Conservation (phyloP, 30 jellyfish, hydroid and myxozoan genomes). For the Rhopilema esculentum region DNA sequence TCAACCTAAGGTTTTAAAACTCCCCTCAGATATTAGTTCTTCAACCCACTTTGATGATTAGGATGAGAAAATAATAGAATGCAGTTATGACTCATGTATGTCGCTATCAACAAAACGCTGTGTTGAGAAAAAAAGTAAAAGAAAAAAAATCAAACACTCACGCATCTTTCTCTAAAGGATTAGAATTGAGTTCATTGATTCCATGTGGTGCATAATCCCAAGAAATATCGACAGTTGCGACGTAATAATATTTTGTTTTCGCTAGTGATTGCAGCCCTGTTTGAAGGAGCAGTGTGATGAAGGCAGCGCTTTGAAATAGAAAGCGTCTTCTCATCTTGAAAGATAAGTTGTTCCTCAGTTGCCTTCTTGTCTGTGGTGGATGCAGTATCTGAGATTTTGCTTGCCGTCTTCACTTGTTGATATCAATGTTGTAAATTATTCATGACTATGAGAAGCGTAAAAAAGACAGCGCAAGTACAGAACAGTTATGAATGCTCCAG, state of each 20-base stretch:
- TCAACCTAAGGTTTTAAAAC: no score
- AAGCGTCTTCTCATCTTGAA: not conserved
- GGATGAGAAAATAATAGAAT: no score
- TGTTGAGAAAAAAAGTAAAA: no score
- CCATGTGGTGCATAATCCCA: slow-evolving; percentile 76
- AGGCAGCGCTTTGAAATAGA: not conserved
- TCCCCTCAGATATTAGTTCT: no score
- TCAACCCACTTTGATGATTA: no score
- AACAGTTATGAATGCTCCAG: not conserved
- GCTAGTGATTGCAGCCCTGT: slow-evolving; percentile 7
- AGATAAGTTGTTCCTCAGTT: no score
- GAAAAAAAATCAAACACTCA: slow-evolving; percentile 10
- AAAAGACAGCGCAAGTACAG: not conserved
- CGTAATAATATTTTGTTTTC: slow-evolving; percentile 36
- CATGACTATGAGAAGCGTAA: not conserved
- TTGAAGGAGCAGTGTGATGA: not conserved
- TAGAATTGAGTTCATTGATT: slow-evolving; percentile 8
- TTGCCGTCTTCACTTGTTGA: not conserved
- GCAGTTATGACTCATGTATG: no score
- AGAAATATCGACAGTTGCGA: slow-evolving; percentile 47
- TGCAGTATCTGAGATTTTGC: not conserved
- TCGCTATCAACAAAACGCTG: no score
- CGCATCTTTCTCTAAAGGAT: slow-evolving; percentile 37
- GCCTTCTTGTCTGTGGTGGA: no score
- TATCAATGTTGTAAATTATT: not conserved